Percentiles rank a stretch among this genome's conserved stretches.
Evolutionary conservation across 2,888 invertebrate species (phyloP).

Genomic region (Dilophus febrilis): DNA sequence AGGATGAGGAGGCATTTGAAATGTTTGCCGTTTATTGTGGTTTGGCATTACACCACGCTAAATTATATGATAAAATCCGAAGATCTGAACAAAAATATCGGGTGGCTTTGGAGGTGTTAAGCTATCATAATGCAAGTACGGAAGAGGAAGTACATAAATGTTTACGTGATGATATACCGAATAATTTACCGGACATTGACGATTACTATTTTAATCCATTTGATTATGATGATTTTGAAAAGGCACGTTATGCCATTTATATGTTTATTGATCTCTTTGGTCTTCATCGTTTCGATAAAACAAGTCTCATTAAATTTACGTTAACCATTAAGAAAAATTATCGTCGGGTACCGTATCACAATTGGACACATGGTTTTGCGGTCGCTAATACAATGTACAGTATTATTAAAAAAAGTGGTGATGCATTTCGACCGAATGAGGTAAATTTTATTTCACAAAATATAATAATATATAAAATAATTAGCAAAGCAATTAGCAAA

Average conservation of each 20-base stretch:
- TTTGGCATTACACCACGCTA: slow-evolving; percentile 68
- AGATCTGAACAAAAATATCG: slow-evolving; percentile 68
- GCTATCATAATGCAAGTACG: slow-evolving; percentile 65
- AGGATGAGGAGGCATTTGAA: slow-evolving; percentile 68
- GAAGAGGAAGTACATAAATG: slow-evolving; percentile 45
- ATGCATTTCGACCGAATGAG: slow-evolving; percentile 40
- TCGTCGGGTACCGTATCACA: slow-evolving; percentile 68
- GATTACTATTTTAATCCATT: slow-evolving; percentile 58
- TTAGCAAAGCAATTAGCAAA: too few species aligned
- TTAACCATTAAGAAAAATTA: slow-evolving; percentile 75
- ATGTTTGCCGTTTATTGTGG: slow-evolving; percentile 76
- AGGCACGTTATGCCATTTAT: slow-evolving; percentile 51
- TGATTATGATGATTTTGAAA: slow-evolving; percentile 47
- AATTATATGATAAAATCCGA: slow-evolving; percentile 65
- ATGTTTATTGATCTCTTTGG: slow-evolving; percentile 66
- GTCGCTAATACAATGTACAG: slow-evolving; percentile 72
- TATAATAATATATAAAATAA: too few species aligned
- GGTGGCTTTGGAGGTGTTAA: slow-evolving; percentile 65
- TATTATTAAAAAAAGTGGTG: slow-evolving; percentile 42
- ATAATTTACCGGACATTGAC: slow-evolving; percentile 25
- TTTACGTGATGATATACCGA: slow-evolving; percentile 16
- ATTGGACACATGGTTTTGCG: slow-evolving; percentile 77
- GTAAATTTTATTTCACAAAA: too few species aligned
- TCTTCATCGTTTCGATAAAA: slow-evolving; percentile 44
- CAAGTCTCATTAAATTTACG: slow-evolving; percentile 51